Base-by-base conservation (phyloP, 2,888 invertebrate genomes). In the Eupithecia insigniata region DNA sequence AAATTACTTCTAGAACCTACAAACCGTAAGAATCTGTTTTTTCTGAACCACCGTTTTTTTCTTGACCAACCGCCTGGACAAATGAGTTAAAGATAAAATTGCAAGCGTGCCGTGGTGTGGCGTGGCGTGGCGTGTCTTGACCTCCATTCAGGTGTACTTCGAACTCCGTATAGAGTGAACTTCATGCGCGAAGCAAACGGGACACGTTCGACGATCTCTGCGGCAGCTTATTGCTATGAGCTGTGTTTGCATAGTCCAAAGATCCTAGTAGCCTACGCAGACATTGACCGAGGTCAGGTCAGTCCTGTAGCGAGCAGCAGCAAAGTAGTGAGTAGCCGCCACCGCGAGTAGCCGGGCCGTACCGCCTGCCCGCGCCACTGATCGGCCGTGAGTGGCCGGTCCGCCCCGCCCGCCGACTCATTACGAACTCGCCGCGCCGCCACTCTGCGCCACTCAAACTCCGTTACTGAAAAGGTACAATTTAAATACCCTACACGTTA, bases 401-500 rank as follows among this genome's bases (percentile, higher is more conserved):
- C 61, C 32, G 34, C 8, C 8, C 18, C 61, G 16, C 32, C 26
- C 12, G 16, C 32, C 10, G 32, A 32, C 70, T 73, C 67, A 67
- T 73, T 65, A 73, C 67, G 22, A 39, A 18, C 18, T 18, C 43
- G 46, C 46, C n/a, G 16, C 43, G 46, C 46, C n/a, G 16, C 34
- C 14, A 18, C 67, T 34, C 43, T 12, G 64, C 73, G 46, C 70
- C 8, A 46, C 46, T 46, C 46, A 8, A 0, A 46, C 46, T 46
- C 46, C n/a, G n/a, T 7, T 46, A 64, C 67, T 74, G 66, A 73
- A 77, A 78, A 76, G 73, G 72, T 73, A 71, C 71, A 74, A 76
- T 76, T 77, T 74, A 66, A 76, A 77, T 76, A 74, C 69, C 58
- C 64, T 65, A 76, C 76, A 64, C 73, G 74, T 75, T 79, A 75